Evolutionary conservation across 92 coral and sea anemone genomes (phyloP).

Genomic region (Nematostella vectensis): DNA sequence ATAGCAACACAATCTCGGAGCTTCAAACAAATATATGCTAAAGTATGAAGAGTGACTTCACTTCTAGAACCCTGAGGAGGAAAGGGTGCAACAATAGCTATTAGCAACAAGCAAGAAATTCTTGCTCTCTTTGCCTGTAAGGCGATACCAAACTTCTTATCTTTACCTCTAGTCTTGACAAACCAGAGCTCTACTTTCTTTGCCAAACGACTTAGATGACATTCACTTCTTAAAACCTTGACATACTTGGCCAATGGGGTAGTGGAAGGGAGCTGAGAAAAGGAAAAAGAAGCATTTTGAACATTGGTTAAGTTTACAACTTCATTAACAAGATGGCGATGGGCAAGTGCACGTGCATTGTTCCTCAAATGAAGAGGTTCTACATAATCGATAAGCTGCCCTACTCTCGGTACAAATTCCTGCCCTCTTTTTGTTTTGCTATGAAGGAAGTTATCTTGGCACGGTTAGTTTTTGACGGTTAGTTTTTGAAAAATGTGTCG

Average conservation of each 20-base stretch:
- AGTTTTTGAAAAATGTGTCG: conserved; percentile 41
- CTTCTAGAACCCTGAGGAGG: conserved; percentile 10
- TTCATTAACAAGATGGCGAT: conserved; percentile 16
- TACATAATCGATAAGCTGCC: conserved; percentile 33
- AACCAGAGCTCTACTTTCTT: conserved; percentile 15
- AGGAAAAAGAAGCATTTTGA: background rate
- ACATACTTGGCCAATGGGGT: conserved; percentile 20
- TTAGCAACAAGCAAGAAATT: conserved; percentile 10
- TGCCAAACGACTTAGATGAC: conserved; percentile 10
- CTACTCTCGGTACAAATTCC: conserved; percentile 35
- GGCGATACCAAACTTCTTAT: conserved; percentile 25
- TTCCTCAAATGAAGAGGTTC: conserved; percentile 55
- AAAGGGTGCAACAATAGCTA: conserved; percentile 21
- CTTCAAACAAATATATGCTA: conserved; percentile 31
- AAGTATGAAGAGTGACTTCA: conserved; percentile 22
- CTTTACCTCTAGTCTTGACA: background rate
- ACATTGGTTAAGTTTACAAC: conserved; percentile 3
- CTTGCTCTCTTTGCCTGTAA: conserved; percentile 39
- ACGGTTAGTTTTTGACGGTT: conserved; percentile 13
- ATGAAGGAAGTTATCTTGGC: conserved; percentile 33
- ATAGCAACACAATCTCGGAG: conserved; percentile 43
- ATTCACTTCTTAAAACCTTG: conserved; percentile 7
- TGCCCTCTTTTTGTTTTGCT: conserved; percentile 38
- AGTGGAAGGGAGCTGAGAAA: conserved; percentile 13
- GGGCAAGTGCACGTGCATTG: conserved; percentile 42